Evolutionary conservation across 2,113 vertebrate species (phyloP).

Genomic region (Sisor rabdophorus): DNA sequence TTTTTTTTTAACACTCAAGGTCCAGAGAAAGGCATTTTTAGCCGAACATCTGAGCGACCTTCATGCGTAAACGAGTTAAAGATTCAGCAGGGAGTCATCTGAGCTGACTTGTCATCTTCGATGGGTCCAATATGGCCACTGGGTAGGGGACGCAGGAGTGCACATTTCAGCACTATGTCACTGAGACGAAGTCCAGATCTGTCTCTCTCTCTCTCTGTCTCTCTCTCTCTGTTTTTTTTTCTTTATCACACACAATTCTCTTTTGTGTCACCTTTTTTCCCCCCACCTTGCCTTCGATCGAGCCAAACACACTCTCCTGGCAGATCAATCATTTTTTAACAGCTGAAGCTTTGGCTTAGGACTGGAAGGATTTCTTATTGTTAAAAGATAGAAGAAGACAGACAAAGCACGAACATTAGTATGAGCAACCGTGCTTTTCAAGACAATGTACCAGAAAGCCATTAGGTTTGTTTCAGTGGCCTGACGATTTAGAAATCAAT

Average conservation of each 20-base stretch:
- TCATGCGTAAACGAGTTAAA: conserved; percentile 20
- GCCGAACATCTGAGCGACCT: neutral
- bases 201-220: conserved; percentile 2
- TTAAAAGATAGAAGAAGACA: conserved; percentile 3
- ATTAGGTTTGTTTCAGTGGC: conserved; percentile 2
- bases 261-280: neutral
- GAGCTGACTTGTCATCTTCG: conserved; percentile 2
- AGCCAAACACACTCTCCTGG: conserved; percentile 27
- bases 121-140: neutral
- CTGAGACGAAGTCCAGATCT: conserved; percentile 13
- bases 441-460: conserved; percentile 11
- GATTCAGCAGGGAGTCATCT: conserved; percentile 3
- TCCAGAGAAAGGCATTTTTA: neutral
- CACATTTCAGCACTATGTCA: conserved; percentile 14
- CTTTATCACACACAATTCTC: neutral
- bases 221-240: neutral
- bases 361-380: conserved; percentile 29
- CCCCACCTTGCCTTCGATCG: conserved; percentile 19
- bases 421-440: neutral
- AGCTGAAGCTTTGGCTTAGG: conserved; percentile 14
- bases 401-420: neutral
- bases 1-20: neutral
- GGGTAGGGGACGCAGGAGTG: conserved; percentile 11
- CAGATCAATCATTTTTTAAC: conserved; percentile 37
- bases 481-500: conserved; percentile 6